Percentiles rank a stretch among this genome's conserved stretches.
phyloP scores from a whole-genome alignment of 2,113 vertebrate genomes.

The Leptobrachium leishanense region DNA sequence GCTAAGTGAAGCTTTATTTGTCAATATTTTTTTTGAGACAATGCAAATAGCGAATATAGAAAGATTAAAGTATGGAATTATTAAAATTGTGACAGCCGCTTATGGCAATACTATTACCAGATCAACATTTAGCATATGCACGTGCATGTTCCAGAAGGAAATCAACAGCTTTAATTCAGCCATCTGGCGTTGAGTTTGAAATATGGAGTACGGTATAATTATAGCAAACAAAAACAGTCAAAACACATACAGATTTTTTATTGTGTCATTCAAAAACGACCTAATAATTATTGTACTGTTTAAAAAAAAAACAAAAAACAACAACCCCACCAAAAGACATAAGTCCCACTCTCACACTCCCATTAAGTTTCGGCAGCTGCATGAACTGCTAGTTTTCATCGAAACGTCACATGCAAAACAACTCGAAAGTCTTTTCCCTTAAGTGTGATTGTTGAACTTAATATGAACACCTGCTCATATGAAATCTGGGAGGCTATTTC shows the following conservation, averaged over 20 bases:
- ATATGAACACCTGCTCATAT: too few relatives aligned
- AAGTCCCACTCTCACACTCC: too few relatives aligned
- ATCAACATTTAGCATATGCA: neutral
- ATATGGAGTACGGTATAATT: slow-evolving; percentile 1
- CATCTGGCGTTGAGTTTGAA: slow-evolving; percentile 11
- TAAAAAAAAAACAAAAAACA: too few relatives aligned
- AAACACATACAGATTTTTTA: neutral
- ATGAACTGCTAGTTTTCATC: too few relatives aligned
- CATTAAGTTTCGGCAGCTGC: too few relatives aligned
- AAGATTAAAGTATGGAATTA: neutral
- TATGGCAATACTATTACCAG: neutral
- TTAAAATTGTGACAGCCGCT: neutral
- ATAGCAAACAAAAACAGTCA: slow-evolving; percentile 2
- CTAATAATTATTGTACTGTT: too few relatives aligned
- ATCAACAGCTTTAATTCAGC: neutral
- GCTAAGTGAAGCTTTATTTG: neutral
- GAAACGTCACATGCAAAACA: too few relatives aligned
- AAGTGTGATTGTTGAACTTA: too few relatives aligned
- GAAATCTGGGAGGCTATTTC: too few relatives aligned
- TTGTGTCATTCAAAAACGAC: too few relatives aligned
- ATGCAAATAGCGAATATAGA: slow-evolving; percentile 5
- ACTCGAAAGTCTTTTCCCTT: too few relatives aligned
- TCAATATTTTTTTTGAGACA: neutral
- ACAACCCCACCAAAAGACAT: too few relatives aligned
- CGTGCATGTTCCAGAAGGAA: neutral